Evolutionary conservation across 2,113 vertebrate genomes (phyloP).

Genomic region (Lanius collurio): DNA sequence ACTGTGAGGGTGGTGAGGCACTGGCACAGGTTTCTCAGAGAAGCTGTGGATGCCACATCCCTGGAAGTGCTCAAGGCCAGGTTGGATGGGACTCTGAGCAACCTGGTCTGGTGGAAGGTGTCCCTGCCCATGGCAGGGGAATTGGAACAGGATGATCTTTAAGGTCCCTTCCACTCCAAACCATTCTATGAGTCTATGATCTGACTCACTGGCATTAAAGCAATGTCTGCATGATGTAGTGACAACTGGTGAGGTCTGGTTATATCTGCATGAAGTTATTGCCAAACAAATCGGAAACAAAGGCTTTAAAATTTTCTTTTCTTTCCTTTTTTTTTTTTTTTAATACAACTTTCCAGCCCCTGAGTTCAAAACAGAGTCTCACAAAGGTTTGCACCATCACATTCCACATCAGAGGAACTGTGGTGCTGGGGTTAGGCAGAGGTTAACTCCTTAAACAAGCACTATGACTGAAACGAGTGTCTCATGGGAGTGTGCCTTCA

Average conservation of each 20-base stretch:
- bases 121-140: neutral
- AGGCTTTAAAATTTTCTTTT: neutral
- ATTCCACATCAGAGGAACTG: accelerated
- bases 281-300: neutral
- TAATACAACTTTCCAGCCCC: neutral
- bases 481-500: neutral
- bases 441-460: neutral
- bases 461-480: neutral
- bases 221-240: neutral
- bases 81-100: neutral
- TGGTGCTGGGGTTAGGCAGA: neutral
- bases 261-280: neutral
- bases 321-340: accelerated
- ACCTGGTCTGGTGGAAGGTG: neutral
- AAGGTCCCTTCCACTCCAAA: neutral
- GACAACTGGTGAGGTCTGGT: neutral
- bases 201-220: neutral
- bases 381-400: neutral
- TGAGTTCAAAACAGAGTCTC: neutral
- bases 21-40: neutral
- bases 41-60: neutral
- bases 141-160: neutral
- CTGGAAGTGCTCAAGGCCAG: neutral
- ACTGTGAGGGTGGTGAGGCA: no score
- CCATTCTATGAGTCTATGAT: neutral